These are phyloP conservation scores for Melierax canorus DNA, from an alignment of 2,113 vertebrate species.

Conservation along the genomic window DNA sequence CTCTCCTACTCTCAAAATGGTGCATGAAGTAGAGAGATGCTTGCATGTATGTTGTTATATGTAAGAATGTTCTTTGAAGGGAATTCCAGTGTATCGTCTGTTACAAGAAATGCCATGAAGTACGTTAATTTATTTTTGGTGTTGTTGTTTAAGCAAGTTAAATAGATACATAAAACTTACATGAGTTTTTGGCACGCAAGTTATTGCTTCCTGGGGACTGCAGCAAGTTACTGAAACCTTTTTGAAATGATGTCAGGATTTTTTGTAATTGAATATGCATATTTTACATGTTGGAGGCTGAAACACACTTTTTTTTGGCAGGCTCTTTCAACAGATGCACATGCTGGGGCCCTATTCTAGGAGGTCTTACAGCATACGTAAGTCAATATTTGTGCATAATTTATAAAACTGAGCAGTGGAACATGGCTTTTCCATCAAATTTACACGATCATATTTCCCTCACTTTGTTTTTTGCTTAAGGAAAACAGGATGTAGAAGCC, in stretches of 20 bases:
- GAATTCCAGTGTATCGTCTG: not conserved
- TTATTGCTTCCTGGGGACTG: conserved; percentile 2
- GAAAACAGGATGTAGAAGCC: not conserved
- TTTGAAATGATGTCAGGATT: conserved; percentile 55
- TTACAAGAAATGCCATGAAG: not conserved
- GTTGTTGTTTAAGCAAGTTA: not conserved
- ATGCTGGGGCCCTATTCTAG: conserved; percentile 9
- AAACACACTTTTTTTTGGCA: conserved; percentile 57
- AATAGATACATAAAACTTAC: conserved; percentile 8
- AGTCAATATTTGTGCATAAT: conserved; percentile 62
- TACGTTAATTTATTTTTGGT: conserved; percentile 17
- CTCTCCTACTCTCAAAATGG: not conserved
- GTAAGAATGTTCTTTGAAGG: not conserved
- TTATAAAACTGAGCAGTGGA: conserved; percentile 24
- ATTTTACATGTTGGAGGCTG: conserved; percentile 48
- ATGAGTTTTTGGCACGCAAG: conserved; percentile 14
- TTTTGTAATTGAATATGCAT: conserved; percentile 58
- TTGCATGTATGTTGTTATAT: not conserved
- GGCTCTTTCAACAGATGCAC: conserved; percentile 30
- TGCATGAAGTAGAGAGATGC: not conserved
- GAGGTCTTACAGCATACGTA: conserved; percentile 25
- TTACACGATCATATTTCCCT: not conserved
- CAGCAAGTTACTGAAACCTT: conserved; percentile 31
- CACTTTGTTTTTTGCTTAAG: not conserved
- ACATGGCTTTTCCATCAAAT: conserved; percentile 52